Conservation (phyloP, 2,888 invertebrate species). For the Drosophila barbarae region DNA sequence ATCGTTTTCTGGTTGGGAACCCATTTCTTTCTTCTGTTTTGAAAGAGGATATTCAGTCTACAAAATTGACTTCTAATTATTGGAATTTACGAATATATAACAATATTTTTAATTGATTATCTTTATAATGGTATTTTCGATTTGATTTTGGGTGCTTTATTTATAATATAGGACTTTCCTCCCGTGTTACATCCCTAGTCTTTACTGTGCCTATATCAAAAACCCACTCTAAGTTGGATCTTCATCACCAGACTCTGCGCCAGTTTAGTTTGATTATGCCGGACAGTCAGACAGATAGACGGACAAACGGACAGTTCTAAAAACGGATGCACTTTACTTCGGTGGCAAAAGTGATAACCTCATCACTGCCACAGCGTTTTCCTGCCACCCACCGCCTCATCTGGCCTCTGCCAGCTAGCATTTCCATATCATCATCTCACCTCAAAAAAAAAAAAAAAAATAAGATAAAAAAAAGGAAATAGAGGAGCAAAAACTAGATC, state of each 20-base stretch:
- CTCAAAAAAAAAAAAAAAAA: constrained; percentile 27
- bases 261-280: constrained; percentile 67
- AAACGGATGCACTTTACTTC: constrained; percentile 73
- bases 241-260: constrained; percentile 51
- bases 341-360: constrained; percentile 69
- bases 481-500: constrained; percentile 30
- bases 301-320: constrained; percentile 54
- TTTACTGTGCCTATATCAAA: constrained; percentile 22
- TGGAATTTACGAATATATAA: no score
- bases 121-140: no score
- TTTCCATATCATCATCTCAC: constrained; percentile 43
- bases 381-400: constrained; percentile 2
- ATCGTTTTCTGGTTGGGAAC: no score
- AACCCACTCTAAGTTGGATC: constrained; percentile 39
- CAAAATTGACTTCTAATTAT: no score
- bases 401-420: background rate
- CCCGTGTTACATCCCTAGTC: background rate
- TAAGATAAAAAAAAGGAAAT: constrained; percentile 10
- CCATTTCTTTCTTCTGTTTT: no score
- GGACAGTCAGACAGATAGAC: constrained; percentile 32
- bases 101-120: no score
- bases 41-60: no score
- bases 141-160: no score
- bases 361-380: constrained; percentile 49
- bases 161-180: no score